Evolutionary conservation across 1,140 invertebrate species (phyloP), one percentile per base, ranked within the genome.

Genomic region (Zaprionus nigranus): DNA sequence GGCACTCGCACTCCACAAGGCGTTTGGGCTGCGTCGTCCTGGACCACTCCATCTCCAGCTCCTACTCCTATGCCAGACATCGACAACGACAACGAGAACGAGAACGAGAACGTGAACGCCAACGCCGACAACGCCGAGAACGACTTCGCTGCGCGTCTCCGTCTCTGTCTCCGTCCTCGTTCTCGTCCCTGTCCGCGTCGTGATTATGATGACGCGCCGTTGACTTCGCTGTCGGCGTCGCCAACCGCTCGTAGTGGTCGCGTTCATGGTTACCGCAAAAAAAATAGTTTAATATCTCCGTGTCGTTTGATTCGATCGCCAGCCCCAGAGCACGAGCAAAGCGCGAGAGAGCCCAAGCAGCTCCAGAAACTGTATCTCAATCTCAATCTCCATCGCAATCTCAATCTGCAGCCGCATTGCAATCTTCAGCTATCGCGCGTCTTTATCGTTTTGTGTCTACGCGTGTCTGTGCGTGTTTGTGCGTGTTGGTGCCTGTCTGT

Each of bases 261-360:
- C 87, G 91, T 92, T 92, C 88, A 92, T 92, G 85, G 88, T 92
- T 92, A 92, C 91, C 91, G 88, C 91, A 92, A 92, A 92, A 87
- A 87, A 92, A 92, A 91, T 92, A 92, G 91, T 92, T 92, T 92
- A 92, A 92, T 92, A 92, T 84, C 85, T 84, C 73, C 85, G 85
- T 80, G 88, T 91, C 91, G 82, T 91, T 92, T 91, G 91, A 92
- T 90, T 91, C 91, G 88, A 92, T 92, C 91, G 82, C 87, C 91
- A 85, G 86, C 64, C 70, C 26, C 46, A 62, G 57, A 54, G 51
- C 30, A 34, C 30, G 30, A 34, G 30, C 30, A 9, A 9, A 34
- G 30, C 30, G 30, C 30, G 30, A 6, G 38, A 7, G 38, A n/a
- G 38, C 15, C 5, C 17, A 38, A 15, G 17, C n/a, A 58, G 6